Evolutionary conservation across 2,797 vertebrate genomes (phyloP), one percentile per base, ranked within the genome.

Genomic region (Sarcophilus harrisii): DNA sequence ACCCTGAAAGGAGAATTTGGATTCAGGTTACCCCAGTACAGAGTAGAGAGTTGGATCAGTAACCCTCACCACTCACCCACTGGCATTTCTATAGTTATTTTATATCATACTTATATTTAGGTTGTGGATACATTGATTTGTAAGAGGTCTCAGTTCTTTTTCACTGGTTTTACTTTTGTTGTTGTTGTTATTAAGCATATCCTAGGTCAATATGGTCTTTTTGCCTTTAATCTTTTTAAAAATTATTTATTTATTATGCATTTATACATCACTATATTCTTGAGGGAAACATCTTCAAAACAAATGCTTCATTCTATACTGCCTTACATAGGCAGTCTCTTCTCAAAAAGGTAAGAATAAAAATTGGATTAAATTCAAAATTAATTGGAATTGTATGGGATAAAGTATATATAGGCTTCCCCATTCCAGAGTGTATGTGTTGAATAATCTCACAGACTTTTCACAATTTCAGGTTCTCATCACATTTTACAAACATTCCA

Each of bases 1-100:
- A 94, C n/a, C 60, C 58, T 1, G 30, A 92, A 73, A 38, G 57
- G 91, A 91, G 94, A 87, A 92, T 90, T 93, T 93, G 59, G 57
- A 57, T 55, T 95, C 0, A 0, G 90, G 73, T 96, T 97, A 92
- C 95, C 3, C 45, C 73, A 57, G 59, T 52, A 13, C 18, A 9
- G 60, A 24, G 27, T n/a, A n/a, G 6, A 29, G 45, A 24, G 24
- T 45, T 73, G 66, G 66, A 73, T 24, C 18, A 32, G 58, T 49
- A 0, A 73, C 94, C 94, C 93, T 92, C 90, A 81, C 16, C 9
- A 62, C 62, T 62, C n/a, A 60, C 90, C 94, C 60, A 8, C 16
- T 49, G 94, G 60, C 57, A 16, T 57, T 30, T 87, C 14, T 81
- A 60, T 8, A 32, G 73, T 95, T 52, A 30, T 30, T 91, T 96